Evolutionary conservation across 2,113 vertebrate genomes (phyloP), one percentile per base, ranked within the genome.

Genomic region (Corythornis cristatus): DNA sequence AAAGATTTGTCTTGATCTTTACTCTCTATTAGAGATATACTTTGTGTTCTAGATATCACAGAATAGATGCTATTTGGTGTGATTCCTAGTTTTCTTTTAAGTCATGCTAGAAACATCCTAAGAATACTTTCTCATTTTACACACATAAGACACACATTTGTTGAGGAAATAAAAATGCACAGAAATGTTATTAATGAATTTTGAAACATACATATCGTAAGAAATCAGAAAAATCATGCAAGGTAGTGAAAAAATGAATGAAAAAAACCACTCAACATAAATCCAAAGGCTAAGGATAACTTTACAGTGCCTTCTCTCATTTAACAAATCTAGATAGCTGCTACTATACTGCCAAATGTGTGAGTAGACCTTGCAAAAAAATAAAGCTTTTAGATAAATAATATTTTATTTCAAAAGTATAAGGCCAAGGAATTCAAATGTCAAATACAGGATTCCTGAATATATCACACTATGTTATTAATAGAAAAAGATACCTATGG

Each of bases 371-470:
- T 89, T 87, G 62, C 45, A 56, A n/a, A 94, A 94, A 94, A 96
- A 86, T 60, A 92, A 96, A 90, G 11, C 29, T 92, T 93, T 96
- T n/a, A 67, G 37, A 62, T 86, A 91, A 91, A 76, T 70, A 82
- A 68, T 66, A 80, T 77, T 94, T 77, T 77, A 83, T 86, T 51
- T 89, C 33, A 54, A 75, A 96, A 79, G 17, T 50, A 81, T 86
- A 82, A 96, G 79, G 37, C 42, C 53, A 89, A 62, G 18, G 29
- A 94, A 88, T 92, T 90, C 91, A 93, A 70, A 58, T 82, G 13
- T 28, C 17, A 78, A 67, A 65, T 51, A 85, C 7, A 13, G 71
- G 21, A 74, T 75, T 68, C n/a, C n/a, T 62, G 5, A 64, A 64
- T 35, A 75, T 4, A 48, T 40, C 17, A 31, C 14, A 19, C 5